Evolutionary conservation across 1,140 invertebrate genomes (phyloP), one percentile per base, ranked within the genome.

Genomic region (Brachionus asplanchnoidis): DNA sequence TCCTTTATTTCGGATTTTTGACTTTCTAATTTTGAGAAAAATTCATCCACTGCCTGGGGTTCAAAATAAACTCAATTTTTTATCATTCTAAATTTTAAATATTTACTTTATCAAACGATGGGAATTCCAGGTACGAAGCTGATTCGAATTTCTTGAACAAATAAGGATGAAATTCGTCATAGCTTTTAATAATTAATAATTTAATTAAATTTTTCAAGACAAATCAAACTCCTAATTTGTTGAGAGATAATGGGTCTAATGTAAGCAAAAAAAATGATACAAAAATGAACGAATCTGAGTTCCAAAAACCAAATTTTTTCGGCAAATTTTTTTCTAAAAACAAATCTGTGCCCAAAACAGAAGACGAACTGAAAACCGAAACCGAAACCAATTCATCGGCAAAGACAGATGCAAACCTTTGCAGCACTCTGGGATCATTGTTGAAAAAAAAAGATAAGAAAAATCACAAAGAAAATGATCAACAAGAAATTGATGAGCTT

Each of bases 1-100:
- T 94, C 93, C 91, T 95, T 96, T 84, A 97, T 89, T 89, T 99
- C 96, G 87, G 97, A 92, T 89, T 98, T 99, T 89, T 99, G 97
- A 77, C 94, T 93, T 90, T 99, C 97, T 87, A 97, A 90, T 80
- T 93, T 93, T 0, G 97, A 99, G 90, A 94, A 99, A 90, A 97
- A 99, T 87, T 98, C 95, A 92, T 99, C 98, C 1, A 97, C 94
- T 26, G 97, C 94, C 88, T 91, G 85, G 85, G 86, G 44, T 46
- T 26, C 11, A 50, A 50, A 53, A 50, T 7, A 50, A 23, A 77
- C n/a, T 36, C 32, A 60, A 23, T 60, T 65, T 68, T 6, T 12
- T 44, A 36, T 46, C 26, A 36, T 65, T 12, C 26, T 82, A 28
- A 23, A 17, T 32, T 65, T 23, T 82, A 65, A 82, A 26, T 82